These are phyloP conservation scores for Lucifuga dentata DNA, from an alignment of 2,113 vertebrate species.

Conservation along the genomic window DNA sequence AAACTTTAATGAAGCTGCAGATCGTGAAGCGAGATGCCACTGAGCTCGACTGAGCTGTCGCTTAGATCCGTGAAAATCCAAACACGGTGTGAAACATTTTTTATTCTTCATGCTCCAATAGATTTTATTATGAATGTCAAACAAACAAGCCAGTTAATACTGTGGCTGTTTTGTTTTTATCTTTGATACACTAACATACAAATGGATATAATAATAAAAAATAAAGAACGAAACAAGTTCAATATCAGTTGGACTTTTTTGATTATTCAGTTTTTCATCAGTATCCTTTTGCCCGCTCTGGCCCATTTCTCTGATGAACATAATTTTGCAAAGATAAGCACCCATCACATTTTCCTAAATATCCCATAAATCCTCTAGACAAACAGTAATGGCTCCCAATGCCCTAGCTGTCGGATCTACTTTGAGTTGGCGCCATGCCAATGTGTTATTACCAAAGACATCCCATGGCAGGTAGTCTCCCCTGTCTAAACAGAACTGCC, in stretches of 20 bases:
- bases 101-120: background rate
- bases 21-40: background rate
- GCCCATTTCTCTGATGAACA: conserved; percentile 46
- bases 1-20: background rate
- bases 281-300: conserved; percentile 33
- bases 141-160: background rate
- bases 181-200: no score
- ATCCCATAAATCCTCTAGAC: conserved; percentile 75
- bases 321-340: conserved; percentile 68
- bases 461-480: conserved; percentile 69
- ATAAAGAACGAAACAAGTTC: no score
- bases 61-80: conserved; percentile 12
- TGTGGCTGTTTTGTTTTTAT: no score
- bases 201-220: no score
- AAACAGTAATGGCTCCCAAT: conserved; percentile 74
- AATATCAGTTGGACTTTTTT: background rate
- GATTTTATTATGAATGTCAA: conserved; percentile 8
- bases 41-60: background rate
- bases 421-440: conserved; percentile 72
- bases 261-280: conserved; percentile 15
- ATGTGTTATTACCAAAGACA: conserved; percentile 57
- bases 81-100: background rate
- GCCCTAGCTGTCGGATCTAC: conserved; percentile 75
- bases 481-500: conserved; percentile 62
- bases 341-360: conserved; percentile 72